Conservation (phyloP, 2,888 invertebrate genomes). For the Vandiemenella viatica region DNA sequence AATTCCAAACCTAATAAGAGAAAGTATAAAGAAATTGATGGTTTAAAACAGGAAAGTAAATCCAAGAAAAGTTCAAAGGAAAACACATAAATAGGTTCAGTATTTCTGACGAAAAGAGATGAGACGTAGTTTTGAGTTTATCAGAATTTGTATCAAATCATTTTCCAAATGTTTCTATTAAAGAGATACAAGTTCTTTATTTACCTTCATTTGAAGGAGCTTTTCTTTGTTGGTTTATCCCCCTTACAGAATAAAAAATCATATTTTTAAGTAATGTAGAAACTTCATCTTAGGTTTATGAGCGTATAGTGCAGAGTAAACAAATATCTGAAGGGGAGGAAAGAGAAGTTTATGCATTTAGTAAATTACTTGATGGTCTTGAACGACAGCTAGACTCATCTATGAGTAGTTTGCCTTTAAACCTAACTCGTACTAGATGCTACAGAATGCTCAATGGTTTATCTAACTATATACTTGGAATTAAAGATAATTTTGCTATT, state of each 20-base stretch:
- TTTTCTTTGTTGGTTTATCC: conserved; percentile 11
- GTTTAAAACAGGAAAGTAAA: no score
- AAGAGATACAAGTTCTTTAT: conserved; percentile 3
- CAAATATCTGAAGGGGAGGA: conserved; percentile 15
- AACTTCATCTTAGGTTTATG: conserved; percentile 16
- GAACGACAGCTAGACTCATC: conserved; percentile 2
- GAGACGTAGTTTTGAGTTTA: neutral
- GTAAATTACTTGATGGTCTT: conserved; percentile 14
- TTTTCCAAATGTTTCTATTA: no score
- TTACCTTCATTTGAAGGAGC: conserved; percentile 1
- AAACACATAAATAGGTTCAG: no score
- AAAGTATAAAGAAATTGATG: no score
- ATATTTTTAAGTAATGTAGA: conserved; percentile 16
- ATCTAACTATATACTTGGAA: conserved; percentile 1
- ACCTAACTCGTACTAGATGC: neutral
- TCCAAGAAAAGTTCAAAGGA: no score
- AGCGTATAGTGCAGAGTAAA: conserved; percentile 15
- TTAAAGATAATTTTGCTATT: conserved; percentile 5
- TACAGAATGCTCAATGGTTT: neutral
- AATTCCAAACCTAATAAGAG: no score
- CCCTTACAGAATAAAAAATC: conserved; percentile 11
- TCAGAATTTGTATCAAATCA: neutral
- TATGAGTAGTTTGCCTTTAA: conserved; percentile 1
- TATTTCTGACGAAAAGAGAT: no score
- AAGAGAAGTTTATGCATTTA: conserved; percentile 16